phyloP scores from a whole-genome alignment of 2,797 vertebrate genomes.

The Nannoperca obscura region DNA sequence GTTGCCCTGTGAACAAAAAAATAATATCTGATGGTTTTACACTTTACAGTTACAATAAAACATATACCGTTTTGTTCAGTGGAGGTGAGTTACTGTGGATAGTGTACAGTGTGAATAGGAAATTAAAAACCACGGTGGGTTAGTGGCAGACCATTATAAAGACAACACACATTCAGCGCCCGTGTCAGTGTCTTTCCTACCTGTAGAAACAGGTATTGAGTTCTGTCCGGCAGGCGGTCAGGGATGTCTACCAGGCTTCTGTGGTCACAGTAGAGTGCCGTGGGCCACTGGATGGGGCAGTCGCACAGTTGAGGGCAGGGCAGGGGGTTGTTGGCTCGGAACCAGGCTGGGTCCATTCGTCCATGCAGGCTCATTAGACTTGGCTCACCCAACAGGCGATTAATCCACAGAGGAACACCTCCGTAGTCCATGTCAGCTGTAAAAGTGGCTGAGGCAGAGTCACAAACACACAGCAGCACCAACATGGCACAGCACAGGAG shows the following conservation, averaged over 20 bases:
- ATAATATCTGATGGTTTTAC: background rate
- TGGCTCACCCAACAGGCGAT: slow-evolving; percentile 83
- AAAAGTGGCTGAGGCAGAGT: slow-evolving; percentile 38
- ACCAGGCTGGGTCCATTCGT: slow-evolving; percentile 76
- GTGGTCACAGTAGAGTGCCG: slow-evolving; percentile 84
- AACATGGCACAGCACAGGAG: slow-evolving; percentile 34
- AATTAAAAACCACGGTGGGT: slow-evolving; percentile 17
- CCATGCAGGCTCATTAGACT: slow-evolving; percentile 83
- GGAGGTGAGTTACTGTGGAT: slow-evolving; percentile 3
- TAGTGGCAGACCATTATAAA: slow-evolving; percentile 22
- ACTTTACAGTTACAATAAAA: slow-evolving; percentile 1
- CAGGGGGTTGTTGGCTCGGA: slow-evolving; percentile 74
- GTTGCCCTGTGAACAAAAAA: slow-evolving; percentile 76
- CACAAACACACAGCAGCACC: slow-evolving; percentile 56
- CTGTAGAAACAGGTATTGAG: slow-evolving; percentile 86
- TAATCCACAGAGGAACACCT: slow-evolving; percentile 84
- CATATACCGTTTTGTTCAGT: background rate
- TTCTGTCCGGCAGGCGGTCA: slow-evolving; percentile 64
- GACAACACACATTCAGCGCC: slow-evolving; percentile 16
- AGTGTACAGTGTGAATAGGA: slow-evolving; percentile 9
- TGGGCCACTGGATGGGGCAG: slow-evolving; percentile 87
- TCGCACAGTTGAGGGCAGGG: slow-evolving; percentile 81
- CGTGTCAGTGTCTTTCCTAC: slow-evolving; percentile 54
- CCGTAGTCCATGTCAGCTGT: slow-evolving; percentile 77
- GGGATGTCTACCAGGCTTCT: slow-evolving; percentile 72